Base-by-base conservation (phyloP, 2,113 vertebrate genomes). In the Macrotus californicus region DNA sequence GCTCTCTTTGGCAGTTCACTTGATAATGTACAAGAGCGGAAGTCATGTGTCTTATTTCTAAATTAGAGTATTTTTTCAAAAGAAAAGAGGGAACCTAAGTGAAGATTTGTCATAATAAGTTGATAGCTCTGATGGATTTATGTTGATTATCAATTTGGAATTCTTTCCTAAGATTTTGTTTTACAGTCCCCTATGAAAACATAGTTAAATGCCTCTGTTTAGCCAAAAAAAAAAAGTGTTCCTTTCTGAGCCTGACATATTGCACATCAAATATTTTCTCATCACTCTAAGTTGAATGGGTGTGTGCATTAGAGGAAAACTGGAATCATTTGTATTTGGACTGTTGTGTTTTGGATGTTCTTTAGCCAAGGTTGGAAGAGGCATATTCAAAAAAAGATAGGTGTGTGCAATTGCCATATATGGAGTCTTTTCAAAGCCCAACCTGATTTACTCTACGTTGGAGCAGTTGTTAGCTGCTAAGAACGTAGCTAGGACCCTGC, bases 1-100 rank as follows among this genome's bases (percentile, higher is more conserved):
- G 36, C 86, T 96, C 96, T 97, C 98, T 94, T 96, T 97, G 95
- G 96, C 97, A 96, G 88, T 96, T 97, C 95, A 36, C 97, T 94
- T 98, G 96, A 96, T 98, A 98, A 93, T 92, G 88, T 54, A 69
- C 81, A 91, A 93, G 73, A 94, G 80, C 46, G 48, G 87, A 96
- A 95, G n/a, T 69, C 64, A 39, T 88, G 91, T 94, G 86, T 96
- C 80, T 87, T 94, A 92, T 73, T 97, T 82, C 92, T 96, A 66
- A 79, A 86, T 90, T 87, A 59, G 84, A 73, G 34, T 64, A 79
- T 96, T 93, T 94, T 79, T 97, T 92, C 52, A 83, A 77, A 93
- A 70, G 80, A 85, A 76, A 80, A 39, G 24, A 22, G 48, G 2
- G 31, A 24, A 34, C 96, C 52, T 88, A 18, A 83, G 56, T 97